These are phyloP conservation scores for Chaetoderma sp. DNA, from an alignment of 2,888 invertebrate genomes.

Conservation along the genomic window DNA sequence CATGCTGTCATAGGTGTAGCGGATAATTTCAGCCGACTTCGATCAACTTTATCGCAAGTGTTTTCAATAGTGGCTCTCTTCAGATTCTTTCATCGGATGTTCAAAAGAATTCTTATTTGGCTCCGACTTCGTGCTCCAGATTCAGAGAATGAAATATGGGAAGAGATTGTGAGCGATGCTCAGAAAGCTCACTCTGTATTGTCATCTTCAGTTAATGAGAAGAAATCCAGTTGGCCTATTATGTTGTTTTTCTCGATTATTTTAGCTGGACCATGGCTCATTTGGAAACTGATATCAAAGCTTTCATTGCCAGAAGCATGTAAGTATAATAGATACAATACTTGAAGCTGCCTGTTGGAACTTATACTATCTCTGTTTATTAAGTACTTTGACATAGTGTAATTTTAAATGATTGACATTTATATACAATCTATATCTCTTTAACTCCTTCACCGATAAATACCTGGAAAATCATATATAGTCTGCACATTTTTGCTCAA, in stretches of 20 bases:
- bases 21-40: slow-evolving; percentile 89
- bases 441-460: no score
- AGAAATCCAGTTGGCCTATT: slow-evolving; percentile 81
- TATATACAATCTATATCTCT: no score
- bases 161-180: slow-evolving; percentile 52
- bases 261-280: slow-evolving; percentile 90
- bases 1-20: slow-evolving; percentile 95
- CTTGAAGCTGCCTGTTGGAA: no score
- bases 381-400: no score
- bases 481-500: no score
- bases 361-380: no score
- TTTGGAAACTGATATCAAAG: slow-evolving; percentile 82
- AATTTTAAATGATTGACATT: no score
- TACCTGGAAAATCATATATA: no score
- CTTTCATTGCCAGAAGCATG: no score
- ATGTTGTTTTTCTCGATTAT: slow-evolving; percentile 89
- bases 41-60: slow-evolving; percentile 86
- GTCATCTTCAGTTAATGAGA: slow-evolving; percentile 59
- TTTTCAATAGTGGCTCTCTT: slow-evolving; percentile 89
- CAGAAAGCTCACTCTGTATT: slow-evolving; percentile 63
- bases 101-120: slow-evolving; percentile 79
- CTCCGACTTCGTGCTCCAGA: slow-evolving; percentile 71
- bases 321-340: background rate
- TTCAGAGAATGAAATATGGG: slow-evolving; percentile 67
- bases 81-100: slow-evolving; percentile 83